Conservation (phyloP, 2,888 invertebrate genomes). For the Agrochola lychnidis region DNA sequence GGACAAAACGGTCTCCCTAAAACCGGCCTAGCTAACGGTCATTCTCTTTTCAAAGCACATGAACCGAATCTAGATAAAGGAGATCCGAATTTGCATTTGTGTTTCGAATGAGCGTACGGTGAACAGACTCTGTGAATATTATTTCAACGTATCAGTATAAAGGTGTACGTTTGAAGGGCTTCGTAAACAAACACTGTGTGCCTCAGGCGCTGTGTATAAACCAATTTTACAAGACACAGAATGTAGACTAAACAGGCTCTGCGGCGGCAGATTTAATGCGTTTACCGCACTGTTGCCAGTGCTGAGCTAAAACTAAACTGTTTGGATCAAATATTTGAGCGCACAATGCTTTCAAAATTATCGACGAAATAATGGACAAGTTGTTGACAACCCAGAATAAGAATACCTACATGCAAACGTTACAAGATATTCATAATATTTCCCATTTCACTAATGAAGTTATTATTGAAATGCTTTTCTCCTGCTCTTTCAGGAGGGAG, state of each 20-base stretch:
- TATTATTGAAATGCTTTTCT: neutral
- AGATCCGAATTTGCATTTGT: constrained; percentile 44
- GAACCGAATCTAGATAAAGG: constrained; percentile 64
- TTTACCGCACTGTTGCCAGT: constrained; percentile 64
- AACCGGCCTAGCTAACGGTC: constrained; percentile 83
- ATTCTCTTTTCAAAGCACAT: constrained; percentile 64
- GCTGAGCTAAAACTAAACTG: constrained; percentile 54
- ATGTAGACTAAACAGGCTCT: constrained; percentile 83
- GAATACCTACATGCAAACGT: neutral
- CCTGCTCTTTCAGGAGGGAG: neutral
- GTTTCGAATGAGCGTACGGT: constrained; percentile 27
- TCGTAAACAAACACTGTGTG: constrained; percentile 77
- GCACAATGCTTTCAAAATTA: constrained; percentile 24
- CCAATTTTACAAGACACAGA: constrained; percentile 78
- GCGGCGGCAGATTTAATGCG: constrained; percentile 77
- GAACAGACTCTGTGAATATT: constrained; percentile 50
- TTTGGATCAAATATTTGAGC: constrained; percentile 55
- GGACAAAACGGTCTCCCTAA: constrained; percentile 71
- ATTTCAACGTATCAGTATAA: constrained; percentile 61
- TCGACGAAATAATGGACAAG: constrained; percentile 9
- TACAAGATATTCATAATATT: neutral
- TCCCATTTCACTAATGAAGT: neutral
- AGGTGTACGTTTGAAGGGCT: constrained; percentile 72
- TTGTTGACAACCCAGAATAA: constrained; percentile 20
- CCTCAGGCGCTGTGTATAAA: constrained; percentile 73